Conservation (phyloP, 2,113 vertebrate genomes). For the Semicossyphus pulcher region DNA sequence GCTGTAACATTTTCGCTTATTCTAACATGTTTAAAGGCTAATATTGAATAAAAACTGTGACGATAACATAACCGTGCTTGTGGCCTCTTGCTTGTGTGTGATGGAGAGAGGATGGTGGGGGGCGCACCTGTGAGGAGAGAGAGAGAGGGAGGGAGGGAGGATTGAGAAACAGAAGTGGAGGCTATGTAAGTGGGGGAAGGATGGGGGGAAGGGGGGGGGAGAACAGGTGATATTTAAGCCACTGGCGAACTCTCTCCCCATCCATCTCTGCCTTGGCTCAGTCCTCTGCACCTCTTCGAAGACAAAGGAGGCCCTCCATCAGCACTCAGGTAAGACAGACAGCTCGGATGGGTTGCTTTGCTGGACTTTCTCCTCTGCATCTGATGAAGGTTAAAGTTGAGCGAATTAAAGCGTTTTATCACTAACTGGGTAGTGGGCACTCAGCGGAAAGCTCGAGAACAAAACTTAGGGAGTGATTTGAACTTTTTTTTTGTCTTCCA, state of each 20-base stretch:
- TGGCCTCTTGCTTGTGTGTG: slow-evolving; percentile 25
- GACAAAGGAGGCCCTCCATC: slow-evolving; percentile 77
- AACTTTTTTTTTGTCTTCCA: not conserved
- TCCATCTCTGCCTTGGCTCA: slow-evolving; percentile 77
- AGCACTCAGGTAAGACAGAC: slow-evolving; percentile 81
- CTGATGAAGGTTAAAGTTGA: slow-evolving; percentile 1
- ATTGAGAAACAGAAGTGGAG: slow-evolving; percentile 48
- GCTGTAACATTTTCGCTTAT: slow-evolving; percentile 68
- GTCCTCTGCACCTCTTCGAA: slow-evolving; percentile 70
- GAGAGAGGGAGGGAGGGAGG: not conserved
- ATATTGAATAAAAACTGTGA: slow-evolving; percentile 79
- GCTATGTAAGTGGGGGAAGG: slow-evolving; percentile 49
- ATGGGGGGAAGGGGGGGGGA: slow-evolving; percentile 28
- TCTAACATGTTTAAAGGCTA: slow-evolving; percentile 66
- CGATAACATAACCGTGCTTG: slow-evolving; percentile 22
- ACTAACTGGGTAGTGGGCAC: too few species aligned
- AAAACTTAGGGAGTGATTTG: not conserved
- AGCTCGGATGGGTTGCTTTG: slow-evolving; percentile 19
- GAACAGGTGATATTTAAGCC: slow-evolving; percentile 84
- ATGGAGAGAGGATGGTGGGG: slow-evolving; percentile 11
- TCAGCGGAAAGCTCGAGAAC: not conserved
- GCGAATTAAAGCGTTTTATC: slow-evolving; percentile 10
- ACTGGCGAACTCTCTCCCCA: slow-evolving; percentile 74
- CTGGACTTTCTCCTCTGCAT: slow-evolving; percentile 62
- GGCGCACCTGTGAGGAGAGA: slow-evolving; percentile 28